Evolutionary conservation across 1,140 invertebrate genomes (phyloP), one percentile per base, ranked within the genome.

Genomic region (Psix sp.): DNA sequence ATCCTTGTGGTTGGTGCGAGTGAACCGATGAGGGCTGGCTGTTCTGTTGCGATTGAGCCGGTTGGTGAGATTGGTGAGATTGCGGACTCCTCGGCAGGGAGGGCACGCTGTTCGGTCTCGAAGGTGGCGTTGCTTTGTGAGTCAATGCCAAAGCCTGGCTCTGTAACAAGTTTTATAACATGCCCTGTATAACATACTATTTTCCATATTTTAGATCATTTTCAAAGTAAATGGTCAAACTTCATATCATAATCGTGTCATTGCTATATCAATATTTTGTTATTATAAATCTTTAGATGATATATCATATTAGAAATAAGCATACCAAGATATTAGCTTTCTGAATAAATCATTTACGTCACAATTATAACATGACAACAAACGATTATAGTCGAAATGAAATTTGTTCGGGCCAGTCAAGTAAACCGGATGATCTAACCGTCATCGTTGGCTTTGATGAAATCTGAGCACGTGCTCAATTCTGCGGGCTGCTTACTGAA

Each of bases 81-180:
- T 85, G 82, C 29, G 86, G 86, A 70, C 83, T 86, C 40, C 81
- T 81, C 11, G 86, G 84, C 71, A 86, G 74, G 26, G 86, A 82
- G 40, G 85, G 85, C 48, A 85, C 85, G 74, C 86, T 87, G 63
- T 80, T 84, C 17, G 86, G 84, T 71, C 86, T 84, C 46, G 85
- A 86, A 46, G 86, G 88, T 83, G 89, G 85, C 49, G 88, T 88
- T 31, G 82, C 89, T 83, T 87, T 90, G 81, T 88, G 90, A 80
- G 90, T 91, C 79, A 91, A 79, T 42, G 86, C 89, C 78, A 91
- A 79, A 42, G 90, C 90, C 76, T 90, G 91, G 83, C 82, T 92
- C 90, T 91, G 86, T 9, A 90, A 90, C 36, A 90, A 17, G 62
- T 56, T 70, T 54, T 29, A 13, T 51, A 49, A 45, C 13, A 29